Evolutionary conservation across 2,113 vertebrate genomes (phyloP), one percentile per base, ranked within the genome.

Genomic region (Hippocampus guttulatus): DNA sequence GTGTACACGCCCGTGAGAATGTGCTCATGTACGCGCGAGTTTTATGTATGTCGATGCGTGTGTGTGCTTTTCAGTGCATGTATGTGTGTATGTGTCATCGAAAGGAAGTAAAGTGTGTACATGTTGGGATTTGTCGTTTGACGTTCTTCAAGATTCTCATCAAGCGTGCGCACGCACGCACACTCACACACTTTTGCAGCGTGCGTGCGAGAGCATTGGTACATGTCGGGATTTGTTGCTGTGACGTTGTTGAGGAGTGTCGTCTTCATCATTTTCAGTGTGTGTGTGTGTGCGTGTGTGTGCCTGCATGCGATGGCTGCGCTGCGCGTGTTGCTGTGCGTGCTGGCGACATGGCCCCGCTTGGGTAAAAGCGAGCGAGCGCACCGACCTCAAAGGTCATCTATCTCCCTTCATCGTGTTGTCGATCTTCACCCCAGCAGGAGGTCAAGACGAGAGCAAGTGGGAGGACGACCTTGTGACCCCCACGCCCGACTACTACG

Each of bases 401-500:
- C 5, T 38, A 52, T 8, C 20, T 52, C 12, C 8, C n/a, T 52
- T 57, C 11, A 25, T 57, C 52, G 0, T n/a, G 21, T 54, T n/a
- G n/a, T 25, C 3, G 10, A 11, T 25, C n/a, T 4, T 57, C n/a
- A 21, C 11, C 2, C 10, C 2, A 40, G 45, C 3, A 15, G 62
- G 30, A 68, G 25, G 40, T 0, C 0, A 9, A 1, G 54, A 77
- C 6, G 60, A 68, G 2, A 54, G 47, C 25, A 30, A 6, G 0
- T n/a, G 6, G 1, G 0, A 63, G 1, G n/a, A 71, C 3, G 33
- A 73, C 1, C 3, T 70, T 5, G 18, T 33, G 2, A 79, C 84
- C 0, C 0, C 47, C 0, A 80, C 70, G 0, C n/a, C 64, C 0
- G 76, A 81, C 21, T 78, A 78, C 38, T 78, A 78, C 38, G 82